Evolutionary conservation across 2,113 vertebrate genomes (phyloP), one percentile per base, ranked within the genome.

Genomic region (Varanus komodoensis): DNA sequence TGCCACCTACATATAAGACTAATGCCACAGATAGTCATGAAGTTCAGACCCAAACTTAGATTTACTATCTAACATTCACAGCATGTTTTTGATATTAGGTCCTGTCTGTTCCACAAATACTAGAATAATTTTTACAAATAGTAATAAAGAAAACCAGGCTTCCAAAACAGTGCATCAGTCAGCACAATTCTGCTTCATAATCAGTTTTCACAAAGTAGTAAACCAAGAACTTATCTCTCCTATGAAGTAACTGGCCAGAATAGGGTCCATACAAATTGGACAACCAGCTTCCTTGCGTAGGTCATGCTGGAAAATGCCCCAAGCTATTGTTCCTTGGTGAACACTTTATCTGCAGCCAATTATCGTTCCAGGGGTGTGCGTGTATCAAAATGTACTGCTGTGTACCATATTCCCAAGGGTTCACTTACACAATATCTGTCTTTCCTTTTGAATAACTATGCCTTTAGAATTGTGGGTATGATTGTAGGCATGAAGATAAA

Each of bases 401-500:
- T n/a, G 9, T 64, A 89, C 19, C 48, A 77, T 52, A 84, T 85
- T 61, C 86, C 52, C 69, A 93, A 32, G 21, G n/a, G 64, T 32
- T 87, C 71, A 64, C 84, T 50, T 67, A 89, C 8, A 25, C 34
- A 92, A 86, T 89, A 67, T 57, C 23, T 68, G 78, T 32, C n/a
- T 17, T 57, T 61, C 54, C 57, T n/a, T 81, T 44, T 32, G 48
- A 91, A 4, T 68, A 68, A 78, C 61, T 88, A 91, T 4, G 50
- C 64, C 81, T 84, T n/a, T 89, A 93, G 32, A 32, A 84, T 2
- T 61, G 44, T 57, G 27, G 29, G 82, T 67, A 71, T 54, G 23
- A 44, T 32, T 77, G 89, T 64, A 82, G 80, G 84, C 93, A 84
- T 93, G 79, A 90, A 23, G 27, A 93, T 68, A 79, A 29, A 78